phyloP scores from a whole-genome alignment of 2,797 vertebrate genomes.

The Xiphorhynchus erythropygius region DNA sequence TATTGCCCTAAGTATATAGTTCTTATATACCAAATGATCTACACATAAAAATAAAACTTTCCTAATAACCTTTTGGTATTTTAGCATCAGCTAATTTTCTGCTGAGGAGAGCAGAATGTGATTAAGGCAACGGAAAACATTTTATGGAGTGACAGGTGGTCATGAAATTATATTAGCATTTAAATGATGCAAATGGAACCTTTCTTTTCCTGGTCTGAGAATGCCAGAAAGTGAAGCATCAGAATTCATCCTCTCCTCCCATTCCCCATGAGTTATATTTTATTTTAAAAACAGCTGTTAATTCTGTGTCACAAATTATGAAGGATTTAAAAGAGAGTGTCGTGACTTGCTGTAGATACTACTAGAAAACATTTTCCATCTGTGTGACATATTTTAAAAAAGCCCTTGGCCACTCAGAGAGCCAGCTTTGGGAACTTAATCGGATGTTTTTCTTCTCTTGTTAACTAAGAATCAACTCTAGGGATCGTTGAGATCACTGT shows the following conservation, averaged over 20 bases:
- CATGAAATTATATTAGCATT: slow-evolving; percentile 77
- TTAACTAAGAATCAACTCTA: slow-evolving; percentile 28
- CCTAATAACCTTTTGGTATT: slow-evolving; percentile 58
- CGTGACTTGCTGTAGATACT: slow-evolving; percentile 45
- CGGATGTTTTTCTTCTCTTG: slow-evolving; percentile 3
- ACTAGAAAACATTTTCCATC: slow-evolving; percentile 69
- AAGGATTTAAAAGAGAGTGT: slow-evolving; percentile 39
- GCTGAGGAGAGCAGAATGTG: slow-evolving; percentile 72
- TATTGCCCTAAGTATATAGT: slow-evolving; percentile 41
- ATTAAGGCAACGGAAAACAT: slow-evolving; percentile 73
- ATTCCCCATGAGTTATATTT: slow-evolving; percentile 57
- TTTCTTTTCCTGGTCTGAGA: slow-evolving; percentile 64
- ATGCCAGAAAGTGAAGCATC: slow-evolving; percentile 63
- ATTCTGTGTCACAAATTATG: slow-evolving; percentile 55
- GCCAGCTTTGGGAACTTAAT: slow-evolving; percentile 23
- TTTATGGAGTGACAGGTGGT: slow-evolving; percentile 74
- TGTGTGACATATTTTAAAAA: slow-evolving; percentile 53
- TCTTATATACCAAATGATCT: slow-evolving; percentile 7
- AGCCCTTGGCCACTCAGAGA: slow-evolving; percentile 34
- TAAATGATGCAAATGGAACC: slow-evolving; percentile 70
- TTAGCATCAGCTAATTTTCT: slow-evolving; percentile 72
- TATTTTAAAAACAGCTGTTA: slow-evolving; percentile 72
- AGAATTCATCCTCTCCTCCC: slow-evolving; percentile 40
- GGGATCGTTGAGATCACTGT: neutral
- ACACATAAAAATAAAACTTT: slow-evolving; percentile 43